phyloP scores from a whole-genome alignment of 1,140 invertebrate species.

The Caenorhabditis tropicalis region DNA sequence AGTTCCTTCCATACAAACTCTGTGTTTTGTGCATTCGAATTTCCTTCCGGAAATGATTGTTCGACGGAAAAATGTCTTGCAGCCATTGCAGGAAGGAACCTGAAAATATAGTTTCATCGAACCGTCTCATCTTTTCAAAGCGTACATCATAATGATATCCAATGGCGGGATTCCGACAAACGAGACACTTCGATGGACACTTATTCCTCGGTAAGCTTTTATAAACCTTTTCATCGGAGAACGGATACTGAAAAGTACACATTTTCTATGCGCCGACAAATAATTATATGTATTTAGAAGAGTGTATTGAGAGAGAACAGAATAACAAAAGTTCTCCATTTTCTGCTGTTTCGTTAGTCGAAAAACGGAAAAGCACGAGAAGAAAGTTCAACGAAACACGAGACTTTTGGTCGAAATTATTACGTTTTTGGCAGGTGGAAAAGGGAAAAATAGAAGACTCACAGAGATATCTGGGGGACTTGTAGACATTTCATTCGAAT shows the following conservation, averaged over 20 bases:
- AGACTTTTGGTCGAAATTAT: not conserved
- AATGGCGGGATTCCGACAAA: constrained; percentile 10
- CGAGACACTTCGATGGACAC: constrained; percentile 18
- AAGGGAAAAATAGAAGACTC: not conserved
- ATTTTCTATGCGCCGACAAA: not conserved
- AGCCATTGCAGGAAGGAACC: constrained; percentile 20
- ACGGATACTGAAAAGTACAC: constrained; percentile 11
- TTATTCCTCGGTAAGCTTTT: constrained; percentile 23
- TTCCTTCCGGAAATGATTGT: constrained; percentile 19
- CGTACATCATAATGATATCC: constrained; percentile 21
- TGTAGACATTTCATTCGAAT: not conserved
- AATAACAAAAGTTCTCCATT: not conserved
- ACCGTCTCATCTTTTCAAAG: not conserved
- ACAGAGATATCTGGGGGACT: not conserved
- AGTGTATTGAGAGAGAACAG: not conserved
- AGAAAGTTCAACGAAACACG: constrained; percentile 9
- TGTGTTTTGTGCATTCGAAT: not conserved
- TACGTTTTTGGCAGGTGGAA: not conserved
- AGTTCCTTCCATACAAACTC: not conserved
- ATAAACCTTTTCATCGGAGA: constrained; percentile 12
- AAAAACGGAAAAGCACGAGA: not conserved
- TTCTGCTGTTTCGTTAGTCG: not conserved
- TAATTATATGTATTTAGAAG: not conserved
- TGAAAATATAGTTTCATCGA: not conserved
- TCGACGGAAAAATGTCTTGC: constrained; percentile 32